phyloP scores from a whole-genome alignment of 1,140 invertebrate species.

The Drosophila nikananu region DNA sequence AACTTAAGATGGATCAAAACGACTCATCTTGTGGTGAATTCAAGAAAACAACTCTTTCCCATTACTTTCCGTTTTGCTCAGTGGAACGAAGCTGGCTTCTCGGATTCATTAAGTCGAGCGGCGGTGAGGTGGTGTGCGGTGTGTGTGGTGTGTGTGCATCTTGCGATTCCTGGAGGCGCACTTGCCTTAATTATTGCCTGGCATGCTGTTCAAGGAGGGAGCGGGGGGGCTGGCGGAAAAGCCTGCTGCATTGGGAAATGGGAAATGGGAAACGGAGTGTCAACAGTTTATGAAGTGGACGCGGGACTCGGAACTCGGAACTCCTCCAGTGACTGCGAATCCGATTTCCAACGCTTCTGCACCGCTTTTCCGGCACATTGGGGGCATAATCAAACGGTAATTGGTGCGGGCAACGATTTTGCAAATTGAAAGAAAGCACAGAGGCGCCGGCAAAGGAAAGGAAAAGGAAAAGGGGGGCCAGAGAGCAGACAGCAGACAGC shows the following conservation, averaged over 20 bases:
- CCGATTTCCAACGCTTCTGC: slow-evolving; percentile 9
- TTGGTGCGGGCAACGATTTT: slow-evolving; percentile 79
- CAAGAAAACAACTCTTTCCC: neutral
- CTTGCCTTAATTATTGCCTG: slow-evolving; percentile 77
- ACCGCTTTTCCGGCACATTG: slow-evolving; percentile 45
- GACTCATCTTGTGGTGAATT: neutral
- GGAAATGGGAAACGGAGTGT: slow-evolving; percentile 62
- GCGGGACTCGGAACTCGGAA: slow-evolving; percentile 3
- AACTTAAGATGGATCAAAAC: neutral
- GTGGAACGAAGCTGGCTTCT: slow-evolving; percentile 37
- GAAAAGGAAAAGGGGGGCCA: neutral
- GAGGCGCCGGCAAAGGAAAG: slow-evolving; percentile 1
- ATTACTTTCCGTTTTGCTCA: slow-evolving; percentile 2
- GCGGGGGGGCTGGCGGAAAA: neutral
- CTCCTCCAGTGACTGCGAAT: slow-evolving; percentile 8
- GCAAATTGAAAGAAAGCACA: slow-evolving; percentile 76
- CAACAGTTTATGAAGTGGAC: slow-evolving; percentile 76
- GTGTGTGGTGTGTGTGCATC: slow-evolving; percentile 36
- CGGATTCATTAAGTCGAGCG: slow-evolving; percentile 80
- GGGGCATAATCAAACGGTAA: slow-evolving; percentile 73
- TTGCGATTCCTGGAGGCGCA: slow-evolving; percentile 63
- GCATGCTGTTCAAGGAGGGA: slow-evolving; percentile 30
- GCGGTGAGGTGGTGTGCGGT: slow-evolving; percentile 7
- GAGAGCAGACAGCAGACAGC: slow-evolving; percentile 42
- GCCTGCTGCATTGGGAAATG: slow-evolving; percentile 16